Evolutionary conservation across 2,888 invertebrate species (phyloP).

Genomic region (Anodontia alba): DNA sequence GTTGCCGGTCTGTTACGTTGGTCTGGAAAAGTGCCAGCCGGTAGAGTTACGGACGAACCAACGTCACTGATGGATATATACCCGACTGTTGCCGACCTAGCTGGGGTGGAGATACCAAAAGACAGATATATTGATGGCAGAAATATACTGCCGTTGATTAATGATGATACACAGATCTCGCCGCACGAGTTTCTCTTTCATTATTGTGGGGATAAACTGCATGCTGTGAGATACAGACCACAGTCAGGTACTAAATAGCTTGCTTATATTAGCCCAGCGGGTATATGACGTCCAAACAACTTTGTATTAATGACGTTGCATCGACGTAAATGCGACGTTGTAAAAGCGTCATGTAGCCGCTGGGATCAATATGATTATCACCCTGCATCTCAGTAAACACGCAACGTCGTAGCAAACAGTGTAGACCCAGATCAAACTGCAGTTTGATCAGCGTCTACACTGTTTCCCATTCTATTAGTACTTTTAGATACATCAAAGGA

Average conservation of each 20-base stretch:
- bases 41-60: slow-evolving; percentile 72
- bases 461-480: too few relatives aligned
- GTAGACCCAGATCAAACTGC: too few relatives aligned
- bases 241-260: slow-evolving; percentile 55
- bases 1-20: slow-evolving; percentile 82
- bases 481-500: too few relatives aligned
- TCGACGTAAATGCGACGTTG: too few relatives aligned
- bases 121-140: slow-evolving; percentile 81
- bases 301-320: too few relatives aligned
- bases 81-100: slow-evolving; percentile 79
- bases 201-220: slow-evolving; percentile 81
- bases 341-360: too few relatives aligned
- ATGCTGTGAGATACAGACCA: slow-evolving; percentile 79
- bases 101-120: slow-evolving; percentile 65
- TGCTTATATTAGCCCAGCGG: too few relatives aligned
- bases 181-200: slow-evolving; percentile 83
- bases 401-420: too few relatives aligned
- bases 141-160: slow-evolving; percentile 80
- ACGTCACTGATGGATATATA: slow-evolving; percentile 84
- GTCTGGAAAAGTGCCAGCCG: slow-evolving; percentile 76
- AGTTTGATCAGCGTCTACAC: too few relatives aligned
- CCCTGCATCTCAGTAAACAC: too few relatives aligned
- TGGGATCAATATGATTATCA: too few relatives aligned
- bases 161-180: slow-evolving; percentile 54
- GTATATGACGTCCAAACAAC: too few relatives aligned